phyloP scores from a whole-genome alignment of 1,140 invertebrate species.

The Apis mellifera region DNA sequence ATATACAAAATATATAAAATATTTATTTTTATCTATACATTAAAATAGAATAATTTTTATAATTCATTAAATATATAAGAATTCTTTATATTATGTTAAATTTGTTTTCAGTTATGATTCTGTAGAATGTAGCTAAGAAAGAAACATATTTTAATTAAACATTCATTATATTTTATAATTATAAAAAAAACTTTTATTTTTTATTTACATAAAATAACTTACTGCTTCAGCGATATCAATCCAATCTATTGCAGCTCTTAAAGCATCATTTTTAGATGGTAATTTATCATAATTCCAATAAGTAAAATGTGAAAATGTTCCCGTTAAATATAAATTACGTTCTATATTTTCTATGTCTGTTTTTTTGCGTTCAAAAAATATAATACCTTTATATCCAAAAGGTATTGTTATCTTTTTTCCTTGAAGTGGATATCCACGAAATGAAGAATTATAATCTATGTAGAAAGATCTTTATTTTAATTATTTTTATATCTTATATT shows the following conservation, averaged over 20 bases:
- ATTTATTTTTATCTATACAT: constrained; percentile 34
- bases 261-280: constrained; percentile 86
- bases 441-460: constrained; percentile 82
- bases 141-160: constrained; percentile 16
- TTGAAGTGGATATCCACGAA: constrained; percentile 86
- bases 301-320: constrained; percentile 85
- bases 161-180: constrained; percentile 7
- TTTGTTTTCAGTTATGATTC: constrained; percentile 37
- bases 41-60: constrained; percentile 28
- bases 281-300: constrained; percentile 92
- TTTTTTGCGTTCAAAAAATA: constrained; percentile 85
- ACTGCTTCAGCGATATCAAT: constrained; percentile 89
- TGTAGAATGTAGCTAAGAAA: constrained; percentile 68
- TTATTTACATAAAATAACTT: constrained; percentile 72
- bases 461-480: neutral
- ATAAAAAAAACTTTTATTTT: constrained; percentile 17
- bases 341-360: constrained; percentile 83
- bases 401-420: constrained; percentile 84
- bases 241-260: constrained; percentile 87
- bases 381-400: constrained; percentile 85
- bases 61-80: constrained; percentile 10
- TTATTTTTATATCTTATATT: too few relatives aligned
- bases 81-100: neutral
- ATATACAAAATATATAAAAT: constrained; percentile 41
- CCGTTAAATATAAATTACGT: constrained; percentile 84